Evolutionary conservation across 2,797 vertebrate species (phyloP).

Genomic region (Morus bassanus): DNA sequence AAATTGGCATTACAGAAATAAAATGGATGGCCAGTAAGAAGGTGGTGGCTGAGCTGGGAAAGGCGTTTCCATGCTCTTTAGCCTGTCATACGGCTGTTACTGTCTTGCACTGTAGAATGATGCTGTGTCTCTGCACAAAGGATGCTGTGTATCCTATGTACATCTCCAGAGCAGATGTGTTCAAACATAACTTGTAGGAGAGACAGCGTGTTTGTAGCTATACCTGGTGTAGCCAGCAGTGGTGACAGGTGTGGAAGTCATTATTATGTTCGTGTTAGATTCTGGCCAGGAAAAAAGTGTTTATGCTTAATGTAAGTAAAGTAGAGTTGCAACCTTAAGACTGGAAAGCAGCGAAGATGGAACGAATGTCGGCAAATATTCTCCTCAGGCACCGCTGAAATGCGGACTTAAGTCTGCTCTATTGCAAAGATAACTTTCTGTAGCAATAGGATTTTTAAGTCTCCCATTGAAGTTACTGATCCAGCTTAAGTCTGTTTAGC

Average conservation of each 20-base stretch:
- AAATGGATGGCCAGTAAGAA: background rate
- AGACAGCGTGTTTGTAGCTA: background rate
- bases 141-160: background rate
- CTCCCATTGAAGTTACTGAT: background rate
- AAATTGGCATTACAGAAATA: background rate
- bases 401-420: background rate
- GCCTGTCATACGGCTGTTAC: background rate
- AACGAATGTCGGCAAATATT: background rate
- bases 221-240: background rate
- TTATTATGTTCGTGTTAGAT: background rate
- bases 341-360: background rate
- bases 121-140: background rate
- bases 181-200: background rate
- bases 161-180: background rate
- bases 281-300: background rate
- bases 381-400: background rate
- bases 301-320: background rate
- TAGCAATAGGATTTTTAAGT: background rate
- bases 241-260: background rate
- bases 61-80: background rate
- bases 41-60: background rate
- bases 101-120: background rate
- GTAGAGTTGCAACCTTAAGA: background rate
- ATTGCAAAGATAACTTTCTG: background rate
- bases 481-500: background rate